phyloP scores from a whole-genome alignment of 2,797 vertebrate species.

The Tamandua tetradactyla region DNA sequence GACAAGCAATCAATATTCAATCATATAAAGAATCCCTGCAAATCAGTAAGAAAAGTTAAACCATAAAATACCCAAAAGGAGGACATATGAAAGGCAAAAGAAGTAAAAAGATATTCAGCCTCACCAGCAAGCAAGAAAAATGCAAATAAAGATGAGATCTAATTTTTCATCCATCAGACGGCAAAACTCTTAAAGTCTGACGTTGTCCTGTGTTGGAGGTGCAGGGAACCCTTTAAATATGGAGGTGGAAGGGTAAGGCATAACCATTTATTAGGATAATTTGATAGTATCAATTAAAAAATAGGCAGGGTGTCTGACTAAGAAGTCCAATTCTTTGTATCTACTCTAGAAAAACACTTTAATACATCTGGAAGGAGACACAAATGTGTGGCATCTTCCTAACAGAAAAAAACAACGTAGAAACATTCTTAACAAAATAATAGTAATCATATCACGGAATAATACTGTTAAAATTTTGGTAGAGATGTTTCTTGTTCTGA shows the following conservation, averaged over 20 bases:
- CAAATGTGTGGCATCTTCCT: neutral
- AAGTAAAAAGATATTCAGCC: neutral
- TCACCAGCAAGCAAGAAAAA: neutral
- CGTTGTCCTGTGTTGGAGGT: neutral
- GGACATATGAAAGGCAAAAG: neutral
- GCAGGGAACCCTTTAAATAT: neutral
- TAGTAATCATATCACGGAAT: neutral
- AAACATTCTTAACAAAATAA: neutral
- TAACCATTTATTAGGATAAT: neutral
- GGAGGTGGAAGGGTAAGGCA: neutral
- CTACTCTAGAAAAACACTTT: neutral
- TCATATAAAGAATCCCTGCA: neutral
- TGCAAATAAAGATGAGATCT: neutral
- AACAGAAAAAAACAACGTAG: constrained; percentile 18
- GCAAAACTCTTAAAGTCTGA: neutral
- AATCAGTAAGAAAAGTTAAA: neutral
- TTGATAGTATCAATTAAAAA: neutral
- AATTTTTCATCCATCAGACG: neutral
- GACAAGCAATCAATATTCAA: neutral
- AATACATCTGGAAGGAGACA: neutral
- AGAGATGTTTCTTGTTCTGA: neutral
- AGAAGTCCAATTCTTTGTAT: neutral
- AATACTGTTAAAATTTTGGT: neutral
- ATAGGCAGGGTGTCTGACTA: neutral
- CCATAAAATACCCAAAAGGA: neutral